These are phyloP conservation scores for Hiodon alosoides DNA, from an alignment of 2,113 vertebrate species.

Conservation along the genomic window DNA sequence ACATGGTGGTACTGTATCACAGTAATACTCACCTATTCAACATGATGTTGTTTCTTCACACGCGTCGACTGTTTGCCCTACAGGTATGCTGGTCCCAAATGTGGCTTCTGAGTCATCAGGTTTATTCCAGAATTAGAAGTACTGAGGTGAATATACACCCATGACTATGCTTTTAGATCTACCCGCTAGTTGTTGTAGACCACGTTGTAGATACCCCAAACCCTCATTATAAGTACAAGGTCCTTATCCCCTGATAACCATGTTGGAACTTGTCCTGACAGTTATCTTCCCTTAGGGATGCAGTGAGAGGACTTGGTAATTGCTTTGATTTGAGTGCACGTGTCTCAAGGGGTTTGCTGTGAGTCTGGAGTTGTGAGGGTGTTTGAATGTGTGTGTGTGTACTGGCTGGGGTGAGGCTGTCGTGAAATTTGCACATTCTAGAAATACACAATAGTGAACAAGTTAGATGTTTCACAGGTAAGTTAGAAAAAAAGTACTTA, in stretches of 20 bases:
- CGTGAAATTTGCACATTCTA: background rate
- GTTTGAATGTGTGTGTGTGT: background rate
- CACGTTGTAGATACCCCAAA: background rate
- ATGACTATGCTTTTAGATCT: constrained; percentile 29
- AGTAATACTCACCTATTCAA: too few relatives aligned
- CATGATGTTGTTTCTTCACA: background rate
- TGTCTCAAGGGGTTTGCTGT: background rate
- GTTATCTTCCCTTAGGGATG: background rate
- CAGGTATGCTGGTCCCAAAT: constrained; percentile 64
- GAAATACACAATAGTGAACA: background rate
- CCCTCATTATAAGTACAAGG: too few relatives aligned
- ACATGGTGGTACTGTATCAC: too few relatives aligned
- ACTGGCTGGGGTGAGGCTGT: background rate
- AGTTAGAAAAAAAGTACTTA: background rate
- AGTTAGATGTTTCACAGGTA: constrained; percentile 9
- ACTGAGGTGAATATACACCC: constrained; percentile 55
- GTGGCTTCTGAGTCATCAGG: constrained; percentile 62
- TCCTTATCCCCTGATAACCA: background rate
- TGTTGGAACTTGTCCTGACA: background rate
- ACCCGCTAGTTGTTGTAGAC: constrained; percentile 14
- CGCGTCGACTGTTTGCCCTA: constrained; percentile 36
- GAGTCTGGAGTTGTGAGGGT: background rate
- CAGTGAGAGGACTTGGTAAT: background rate
- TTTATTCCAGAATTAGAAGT: constrained; percentile 63
- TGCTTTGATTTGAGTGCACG: background rate